Conservation (phyloP, 2,113 vertebrate genomes). For the Sitta europaea region DNA sequence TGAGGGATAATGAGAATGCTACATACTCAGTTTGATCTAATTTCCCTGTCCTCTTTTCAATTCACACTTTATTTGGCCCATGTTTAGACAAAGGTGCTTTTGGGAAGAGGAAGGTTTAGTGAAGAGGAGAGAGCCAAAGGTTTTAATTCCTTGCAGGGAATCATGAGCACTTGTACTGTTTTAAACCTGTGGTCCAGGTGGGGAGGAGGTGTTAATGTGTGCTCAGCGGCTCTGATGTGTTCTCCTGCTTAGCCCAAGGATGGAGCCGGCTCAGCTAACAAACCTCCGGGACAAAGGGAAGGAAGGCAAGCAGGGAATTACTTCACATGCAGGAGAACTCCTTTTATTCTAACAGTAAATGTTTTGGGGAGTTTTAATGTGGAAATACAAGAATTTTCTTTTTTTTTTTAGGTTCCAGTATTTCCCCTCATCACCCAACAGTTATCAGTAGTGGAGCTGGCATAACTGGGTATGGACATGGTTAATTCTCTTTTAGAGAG, state of each 20-base stretch:
- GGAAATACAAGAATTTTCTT: neutral
- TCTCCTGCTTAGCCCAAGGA: neutral
- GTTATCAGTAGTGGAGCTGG: neutral
- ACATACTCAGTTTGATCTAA: constrained; percentile 43
- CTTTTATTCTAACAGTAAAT: neutral
- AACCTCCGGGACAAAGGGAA: neutral
- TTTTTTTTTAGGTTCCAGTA: neutral
- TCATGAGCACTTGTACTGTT: neutral
- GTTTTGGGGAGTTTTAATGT: neutral
- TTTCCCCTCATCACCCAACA: neutral
- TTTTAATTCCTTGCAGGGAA: neutral
- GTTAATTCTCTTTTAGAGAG: neutral
- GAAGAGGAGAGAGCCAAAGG: neutral
- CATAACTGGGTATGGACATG: neutral
- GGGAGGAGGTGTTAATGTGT: neutral
- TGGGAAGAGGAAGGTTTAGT: neutral
- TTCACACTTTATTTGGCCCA: constrained; percentile 3
- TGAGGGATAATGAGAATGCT: constrained; percentile 41
- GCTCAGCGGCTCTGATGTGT: neutral
- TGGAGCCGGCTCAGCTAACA: neutral
- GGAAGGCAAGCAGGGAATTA: neutral
- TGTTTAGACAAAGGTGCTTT: constrained; percentile 8
- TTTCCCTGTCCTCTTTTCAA: constrained; percentile 55
- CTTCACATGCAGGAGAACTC: neutral
- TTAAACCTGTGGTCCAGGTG: neutral